phyloP scores from a whole-genome alignment of 2,797 vertebrate species.

The Chelon auratus region DNA sequence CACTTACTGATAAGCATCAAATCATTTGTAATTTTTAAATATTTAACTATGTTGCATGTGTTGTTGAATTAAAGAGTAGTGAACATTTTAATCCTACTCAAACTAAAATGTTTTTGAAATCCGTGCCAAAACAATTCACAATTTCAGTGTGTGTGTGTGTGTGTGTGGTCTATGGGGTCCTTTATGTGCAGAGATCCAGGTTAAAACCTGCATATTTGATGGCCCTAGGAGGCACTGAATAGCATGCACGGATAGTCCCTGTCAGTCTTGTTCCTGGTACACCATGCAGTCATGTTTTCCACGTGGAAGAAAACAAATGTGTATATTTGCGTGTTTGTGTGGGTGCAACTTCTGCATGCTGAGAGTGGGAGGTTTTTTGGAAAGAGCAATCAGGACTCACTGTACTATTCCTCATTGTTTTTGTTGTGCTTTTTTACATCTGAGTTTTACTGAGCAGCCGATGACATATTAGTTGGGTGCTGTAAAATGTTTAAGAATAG shows the following conservation, averaged over 20 bases:
- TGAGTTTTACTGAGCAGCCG: neutral
- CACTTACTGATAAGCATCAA: neutral
- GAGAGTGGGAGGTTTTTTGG: conserved; percentile 23
- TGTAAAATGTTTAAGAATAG: neutral
- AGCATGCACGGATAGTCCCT: conserved; percentile 36
- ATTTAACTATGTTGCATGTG: too few species aligned
- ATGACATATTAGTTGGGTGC: neutral
- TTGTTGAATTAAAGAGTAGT: too few species aligned
- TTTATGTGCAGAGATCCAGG: conserved; percentile 10
- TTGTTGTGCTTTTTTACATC: conserved; percentile 4
- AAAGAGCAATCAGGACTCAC: conserved; percentile 7
- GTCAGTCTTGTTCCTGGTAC: conserved; percentile 16
- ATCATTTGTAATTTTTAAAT: neutral
- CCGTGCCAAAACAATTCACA: neutral
- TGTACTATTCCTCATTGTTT: conserved; percentile 2
- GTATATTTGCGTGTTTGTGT: conserved; percentile 35
- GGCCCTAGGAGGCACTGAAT: conserved; percentile 26
- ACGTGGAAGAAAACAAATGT: conserved; percentile 48
- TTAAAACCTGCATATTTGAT: conserved; percentile 41
- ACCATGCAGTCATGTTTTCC: conserved; percentile 43
- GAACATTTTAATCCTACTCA: too few species aligned
- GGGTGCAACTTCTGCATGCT: conserved; percentile 25
- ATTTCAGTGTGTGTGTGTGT: neutral
- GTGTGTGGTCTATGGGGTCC: neutral
- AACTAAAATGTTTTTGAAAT: neutral